These are phyloP conservation scores for Orientallactaga bullata DNA, from an alignment of 2,113 vertebrate genomes.

Conservation along the genomic window DNA sequence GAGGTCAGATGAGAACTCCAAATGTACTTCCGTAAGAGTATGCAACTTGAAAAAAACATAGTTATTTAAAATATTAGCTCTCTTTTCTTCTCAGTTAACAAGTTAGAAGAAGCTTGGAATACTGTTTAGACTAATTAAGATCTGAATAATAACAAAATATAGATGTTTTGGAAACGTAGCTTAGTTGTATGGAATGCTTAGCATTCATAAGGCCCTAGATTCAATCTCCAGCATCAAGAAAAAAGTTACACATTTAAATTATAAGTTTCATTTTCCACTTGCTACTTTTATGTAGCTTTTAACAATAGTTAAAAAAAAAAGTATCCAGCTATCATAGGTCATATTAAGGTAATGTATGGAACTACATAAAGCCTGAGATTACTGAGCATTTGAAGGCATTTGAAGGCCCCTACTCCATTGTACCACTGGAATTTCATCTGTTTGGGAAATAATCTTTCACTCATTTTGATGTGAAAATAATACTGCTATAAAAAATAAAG, in stretches of 20 bases:
- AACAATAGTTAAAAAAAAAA: conserved; percentile 29
- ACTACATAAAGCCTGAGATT: neutral
- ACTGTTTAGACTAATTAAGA: conserved; percentile 3
- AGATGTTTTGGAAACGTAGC: neutral
- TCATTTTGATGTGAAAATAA: conserved; percentile 48
- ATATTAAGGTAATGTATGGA: neutral
- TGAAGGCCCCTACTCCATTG: neutral
- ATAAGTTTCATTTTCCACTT: conserved; percentile 51
- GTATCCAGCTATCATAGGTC: neutral
- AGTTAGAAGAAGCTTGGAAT: conserved; percentile 11
- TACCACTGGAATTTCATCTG: neutral
- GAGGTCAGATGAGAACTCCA: neutral
- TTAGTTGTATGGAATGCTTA: neutral
- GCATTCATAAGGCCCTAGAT: neutral
- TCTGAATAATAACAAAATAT: conserved; percentile 47
- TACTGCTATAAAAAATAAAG: neutral
- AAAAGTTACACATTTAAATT: conserved; percentile 29
- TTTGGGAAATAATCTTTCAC: neutral
- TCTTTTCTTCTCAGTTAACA: neutral
- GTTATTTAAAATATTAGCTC: conserved; percentile 25
- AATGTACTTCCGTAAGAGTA: neutral
- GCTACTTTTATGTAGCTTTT: conserved; percentile 23
- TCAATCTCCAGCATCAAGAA: neutral
- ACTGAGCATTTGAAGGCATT: neutral
- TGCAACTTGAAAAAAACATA: neutral